A percentile compares a stretch with the other conserved stretches of the same genome.
Evolutionary conservation across 2,113 vertebrate genomes (phyloP).

Genomic region (Myocastor coypus): DNA sequence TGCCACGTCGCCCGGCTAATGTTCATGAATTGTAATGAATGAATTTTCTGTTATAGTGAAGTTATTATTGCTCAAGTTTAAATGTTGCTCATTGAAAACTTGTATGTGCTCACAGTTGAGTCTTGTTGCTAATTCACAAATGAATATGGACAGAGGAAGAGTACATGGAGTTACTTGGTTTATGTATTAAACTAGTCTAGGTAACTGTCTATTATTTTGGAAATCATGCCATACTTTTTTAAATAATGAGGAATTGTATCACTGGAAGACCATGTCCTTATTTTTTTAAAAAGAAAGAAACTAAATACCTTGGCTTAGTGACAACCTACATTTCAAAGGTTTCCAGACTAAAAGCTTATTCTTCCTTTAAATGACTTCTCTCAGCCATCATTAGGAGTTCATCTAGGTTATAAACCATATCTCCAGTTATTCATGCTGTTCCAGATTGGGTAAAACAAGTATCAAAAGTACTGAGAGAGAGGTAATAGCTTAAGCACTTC

Average conservation of each 20-base stretch:
- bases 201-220: constrained; percentile 61
- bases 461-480: constrained; percentile 74
- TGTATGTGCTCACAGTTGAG: background rate
- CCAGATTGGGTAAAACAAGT: constrained; percentile 73
- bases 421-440: constrained; percentile 76
- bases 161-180: constrained; percentile 44
- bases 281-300: constrained; percentile 55
- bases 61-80: constrained; percentile 23
- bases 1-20: too few species aligned
- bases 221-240: constrained; percentile 66
- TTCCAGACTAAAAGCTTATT: constrained; percentile 81
- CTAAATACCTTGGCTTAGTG: constrained; percentile 76
- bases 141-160: constrained; percentile 32
- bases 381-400: constrained; percentile 78
- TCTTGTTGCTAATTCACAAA: constrained; percentile 52
- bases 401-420: constrained; percentile 82
- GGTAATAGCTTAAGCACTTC: constrained; percentile 76
- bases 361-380: constrained; percentile 81
- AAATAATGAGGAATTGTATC: constrained; percentile 74
- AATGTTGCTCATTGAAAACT: constrained; percentile 36
- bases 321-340: constrained; percentile 84
- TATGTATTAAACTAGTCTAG: constrained; percentile 47
- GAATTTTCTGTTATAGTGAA: constrained; percentile 44
- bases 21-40: background rate
- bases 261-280: constrained; percentile 62